phyloP scores from a whole-genome alignment of 2,888 invertebrate genomes.

The Hydraecia micacea region DNA sequence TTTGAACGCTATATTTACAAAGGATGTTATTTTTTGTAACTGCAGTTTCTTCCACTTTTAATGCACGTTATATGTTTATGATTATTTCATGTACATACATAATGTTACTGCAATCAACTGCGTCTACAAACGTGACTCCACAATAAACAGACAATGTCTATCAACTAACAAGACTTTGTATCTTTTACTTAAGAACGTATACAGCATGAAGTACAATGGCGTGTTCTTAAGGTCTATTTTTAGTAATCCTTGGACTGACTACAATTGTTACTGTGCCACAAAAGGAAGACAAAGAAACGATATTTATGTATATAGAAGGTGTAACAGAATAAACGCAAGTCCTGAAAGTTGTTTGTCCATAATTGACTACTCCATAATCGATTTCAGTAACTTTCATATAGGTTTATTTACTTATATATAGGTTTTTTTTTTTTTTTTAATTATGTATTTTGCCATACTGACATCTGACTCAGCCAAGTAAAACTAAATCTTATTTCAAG shows the following conservation, averaged over 20 bases:
- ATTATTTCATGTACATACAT: background rate
- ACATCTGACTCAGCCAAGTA: too few species aligned
- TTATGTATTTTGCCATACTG: too few species aligned
- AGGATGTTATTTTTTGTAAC: background rate
- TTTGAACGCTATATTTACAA: background rate
- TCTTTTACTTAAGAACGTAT: conserved; percentile 17
- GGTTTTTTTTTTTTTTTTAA: too few species aligned
- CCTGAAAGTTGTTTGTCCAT: too few species aligned
- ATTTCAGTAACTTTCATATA: too few species aligned
- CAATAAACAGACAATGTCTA: conserved; percentile 25
- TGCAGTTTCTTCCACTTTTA: background rate
- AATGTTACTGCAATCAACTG: background rate
- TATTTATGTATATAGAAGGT: background rate
- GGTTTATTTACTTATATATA: too few species aligned
- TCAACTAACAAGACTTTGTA: conserved; percentile 24
- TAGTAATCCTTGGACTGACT: conserved; percentile 59
- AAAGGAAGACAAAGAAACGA: conserved; percentile 25
- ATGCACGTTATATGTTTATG: background rate
- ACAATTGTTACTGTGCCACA: conserved; percentile 31
- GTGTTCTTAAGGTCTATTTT: conserved; percentile 60
- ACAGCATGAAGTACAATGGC: conserved; percentile 39
- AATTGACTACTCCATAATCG: too few species aligned
- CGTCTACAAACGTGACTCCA: conserved; percentile 7
- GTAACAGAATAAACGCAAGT: too few species aligned
- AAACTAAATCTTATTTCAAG: too few species aligned